Percentiles rank a stretch among this genome's conserved stretches.
These are phyloP conservation scores for Steinernema carpocapsae DNA, from an alignment of 2,888 invertebrate species.

Conservation along the genomic window DNA sequence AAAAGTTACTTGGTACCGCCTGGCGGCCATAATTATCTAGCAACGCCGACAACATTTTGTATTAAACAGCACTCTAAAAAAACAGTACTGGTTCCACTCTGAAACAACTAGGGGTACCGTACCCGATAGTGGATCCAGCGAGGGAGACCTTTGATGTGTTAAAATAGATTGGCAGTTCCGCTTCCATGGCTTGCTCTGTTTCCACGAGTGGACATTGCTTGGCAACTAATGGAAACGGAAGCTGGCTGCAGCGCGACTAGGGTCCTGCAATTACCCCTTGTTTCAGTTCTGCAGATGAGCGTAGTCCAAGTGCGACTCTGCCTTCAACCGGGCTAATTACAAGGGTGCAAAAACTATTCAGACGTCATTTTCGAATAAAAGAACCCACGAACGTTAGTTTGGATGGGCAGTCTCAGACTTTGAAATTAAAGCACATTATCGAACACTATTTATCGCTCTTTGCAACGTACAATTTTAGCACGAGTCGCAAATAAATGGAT, in stretches of 20 bases:
- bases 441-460: not conserved
- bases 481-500: too few species aligned
- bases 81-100: too few species aligned
- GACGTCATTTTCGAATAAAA: constrained; percentile 6
- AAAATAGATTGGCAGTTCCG: too few species aligned
- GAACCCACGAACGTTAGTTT: constrained; percentile 12
- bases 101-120: too few species aligned
- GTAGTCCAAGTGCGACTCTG: constrained; percentile 9
- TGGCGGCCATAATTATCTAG: not conserved
- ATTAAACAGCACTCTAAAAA: too few species aligned
- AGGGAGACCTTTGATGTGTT: too few species aligned
- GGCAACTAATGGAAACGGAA: constrained; percentile 20
- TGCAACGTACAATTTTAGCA: not conserved
- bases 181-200: too few species aligned
- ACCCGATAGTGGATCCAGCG: too few species aligned
- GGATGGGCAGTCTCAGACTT: not conserved
- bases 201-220: not conserved
- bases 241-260: not conserved
- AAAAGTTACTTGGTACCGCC: not conserved
- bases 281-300: constrained; percentile 31
- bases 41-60: too few species aligned
- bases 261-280: constrained; percentile 24
- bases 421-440: constrained; percentile 3
- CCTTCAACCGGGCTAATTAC: not conserved
- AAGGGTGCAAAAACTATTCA: not conserved